These are phyloP conservation scores for Neostethus bicornis DNA, from an alignment of 2,797 vertebrate genomes.

Conservation along the genomic window DNA sequence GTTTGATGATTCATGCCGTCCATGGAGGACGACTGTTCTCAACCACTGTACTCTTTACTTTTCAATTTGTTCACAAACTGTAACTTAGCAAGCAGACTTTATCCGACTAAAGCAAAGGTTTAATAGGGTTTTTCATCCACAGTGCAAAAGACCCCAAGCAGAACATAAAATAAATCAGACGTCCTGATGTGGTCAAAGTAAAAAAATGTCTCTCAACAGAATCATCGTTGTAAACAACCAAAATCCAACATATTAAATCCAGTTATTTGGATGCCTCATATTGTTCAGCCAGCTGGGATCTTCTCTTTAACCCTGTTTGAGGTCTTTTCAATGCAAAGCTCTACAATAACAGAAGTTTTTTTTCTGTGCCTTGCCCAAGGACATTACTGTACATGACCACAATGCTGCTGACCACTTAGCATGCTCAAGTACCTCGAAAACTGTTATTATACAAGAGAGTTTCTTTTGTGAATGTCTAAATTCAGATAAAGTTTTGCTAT, in stretches of 20 bases:
- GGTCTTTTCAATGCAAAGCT: too few species aligned
- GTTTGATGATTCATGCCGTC: slow-evolving; percentile 57
- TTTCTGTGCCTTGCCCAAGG: too few species aligned
- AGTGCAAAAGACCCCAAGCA: neutral
- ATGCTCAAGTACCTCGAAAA: neutral
- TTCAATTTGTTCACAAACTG: slow-evolving; percentile 2
- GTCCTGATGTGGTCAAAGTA: neutral
- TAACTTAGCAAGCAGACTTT: slow-evolving; percentile 25
- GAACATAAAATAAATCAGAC: slow-evolving; percentile 7
- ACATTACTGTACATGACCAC: neutral
- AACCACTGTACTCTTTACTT: slow-evolving; percentile 30
- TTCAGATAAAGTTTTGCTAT: neutral
- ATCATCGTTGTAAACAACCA: too few species aligned
- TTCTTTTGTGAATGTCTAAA: neutral
- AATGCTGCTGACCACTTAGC: neutral
- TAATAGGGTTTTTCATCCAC: slow-evolving; percentile 21
- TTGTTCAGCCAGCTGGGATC: too few species aligned
- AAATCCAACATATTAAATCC: too few species aligned
- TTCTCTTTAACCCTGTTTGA: too few species aligned
- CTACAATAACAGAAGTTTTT: too few species aligned
- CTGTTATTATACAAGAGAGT: neutral
- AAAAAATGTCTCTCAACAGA: too few species aligned
- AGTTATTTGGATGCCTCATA: too few species aligned
- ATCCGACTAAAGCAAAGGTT: slow-evolving; percentile 19
- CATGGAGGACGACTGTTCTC: too few species aligned